These are phyloP conservation scores for Ctenopoma kingsleyae DNA, from an alignment of 2,797 vertebrate genomes.

Conservation along the genomic window DNA sequence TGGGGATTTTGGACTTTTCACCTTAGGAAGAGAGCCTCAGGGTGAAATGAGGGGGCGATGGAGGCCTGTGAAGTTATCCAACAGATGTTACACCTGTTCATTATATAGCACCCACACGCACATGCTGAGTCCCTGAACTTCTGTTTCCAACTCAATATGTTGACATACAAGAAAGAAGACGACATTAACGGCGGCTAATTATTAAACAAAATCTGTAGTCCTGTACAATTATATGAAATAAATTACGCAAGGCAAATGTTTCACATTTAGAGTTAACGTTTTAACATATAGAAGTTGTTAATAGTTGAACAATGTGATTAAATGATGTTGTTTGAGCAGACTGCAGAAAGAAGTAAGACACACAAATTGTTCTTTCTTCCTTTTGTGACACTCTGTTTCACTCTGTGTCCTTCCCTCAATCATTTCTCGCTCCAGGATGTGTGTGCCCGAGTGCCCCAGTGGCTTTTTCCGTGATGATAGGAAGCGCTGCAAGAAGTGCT, in stretches of 20 bases:
- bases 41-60: slow-evolving; percentile 42
- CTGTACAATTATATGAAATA: slow-evolving; percentile 7
- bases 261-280: not conserved
- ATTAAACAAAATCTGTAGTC: not conserved
- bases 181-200: not conserved
- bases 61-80: slow-evolving; percentile 59
- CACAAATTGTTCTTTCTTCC: not conserved
- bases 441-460: slow-evolving; percentile 94
- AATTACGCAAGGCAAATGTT: slow-evolving; percentile 1
- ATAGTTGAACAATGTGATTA: not conserved
- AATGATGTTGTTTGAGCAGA: slow-evolving; percentile 9
- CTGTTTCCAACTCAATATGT: slow-evolving; percentile 9
- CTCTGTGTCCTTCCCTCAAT: not conserved
- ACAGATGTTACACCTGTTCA: slow-evolving; percentile 76
- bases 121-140: not conserved
- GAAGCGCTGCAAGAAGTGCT: slow-evolving; percentile 97
- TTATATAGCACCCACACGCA: slow-evolving; percentile 39
- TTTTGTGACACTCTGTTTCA: slow-evolving; percentile 21
- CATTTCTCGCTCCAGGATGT: slow-evolving; percentile 83
- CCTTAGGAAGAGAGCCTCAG: slow-evolving; percentile 43
- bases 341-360: not conserved
- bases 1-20: slow-evolving; percentile 51
- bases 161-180: not conserved
- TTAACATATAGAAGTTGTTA: slow-evolving; percentile 9
- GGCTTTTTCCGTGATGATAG: slow-evolving; percentile 96